These are phyloP conservation scores for Bellardia pandia DNA, from an alignment of 2,888 invertebrate genomes.

Conservation along the genomic window DNA sequence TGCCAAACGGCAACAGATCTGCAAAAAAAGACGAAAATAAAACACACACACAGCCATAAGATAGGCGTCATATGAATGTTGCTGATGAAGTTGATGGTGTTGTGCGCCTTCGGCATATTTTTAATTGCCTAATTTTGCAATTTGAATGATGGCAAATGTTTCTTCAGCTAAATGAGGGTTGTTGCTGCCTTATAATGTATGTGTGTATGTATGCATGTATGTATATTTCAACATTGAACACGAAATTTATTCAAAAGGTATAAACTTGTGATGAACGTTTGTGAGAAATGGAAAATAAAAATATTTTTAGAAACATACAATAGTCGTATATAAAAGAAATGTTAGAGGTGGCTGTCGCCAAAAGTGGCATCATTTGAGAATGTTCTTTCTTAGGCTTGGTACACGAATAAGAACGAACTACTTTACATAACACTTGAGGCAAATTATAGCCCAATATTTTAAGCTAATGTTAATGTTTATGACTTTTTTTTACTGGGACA, in stretches of 20 bases:
- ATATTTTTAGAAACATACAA: background rate
- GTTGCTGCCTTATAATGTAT: conserved; percentile 22
- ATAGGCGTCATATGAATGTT: conserved; percentile 31
- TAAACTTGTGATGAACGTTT: conserved; percentile 79
- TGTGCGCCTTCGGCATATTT: conserved; percentile 83
- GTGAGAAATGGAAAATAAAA: conserved; percentile 78
- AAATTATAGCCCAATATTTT: conserved; percentile 83
- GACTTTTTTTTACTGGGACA: conserved; percentile 44
- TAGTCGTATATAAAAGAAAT: background rate
- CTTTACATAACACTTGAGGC: conserved; percentile 77
- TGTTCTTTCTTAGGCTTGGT: conserved; percentile 48
- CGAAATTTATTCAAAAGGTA: conserved; percentile 24
- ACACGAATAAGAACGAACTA: conserved; percentile 15
- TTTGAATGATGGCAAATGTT: conserved; percentile 82
- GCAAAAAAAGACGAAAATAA: background rate
- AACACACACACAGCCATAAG: conserved; percentile 3
- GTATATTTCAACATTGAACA: conserved; percentile 28
- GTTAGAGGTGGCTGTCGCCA: conserved; percentile 78
- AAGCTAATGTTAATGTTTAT: conserved; percentile 82
- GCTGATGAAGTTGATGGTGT: conserved; percentile 64
- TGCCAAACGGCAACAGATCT: background rate
- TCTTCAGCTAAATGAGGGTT: conserved; percentile 71
- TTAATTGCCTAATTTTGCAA: conserved; percentile 84
- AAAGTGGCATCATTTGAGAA: conserved; percentile 74
- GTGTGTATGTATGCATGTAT: no score